Percentiles rank a stretch among this genome's conserved stretches.
phyloP scores from a whole-genome alignment of 2,113 vertebrate genomes.

The Geococcyx californianus region DNA sequence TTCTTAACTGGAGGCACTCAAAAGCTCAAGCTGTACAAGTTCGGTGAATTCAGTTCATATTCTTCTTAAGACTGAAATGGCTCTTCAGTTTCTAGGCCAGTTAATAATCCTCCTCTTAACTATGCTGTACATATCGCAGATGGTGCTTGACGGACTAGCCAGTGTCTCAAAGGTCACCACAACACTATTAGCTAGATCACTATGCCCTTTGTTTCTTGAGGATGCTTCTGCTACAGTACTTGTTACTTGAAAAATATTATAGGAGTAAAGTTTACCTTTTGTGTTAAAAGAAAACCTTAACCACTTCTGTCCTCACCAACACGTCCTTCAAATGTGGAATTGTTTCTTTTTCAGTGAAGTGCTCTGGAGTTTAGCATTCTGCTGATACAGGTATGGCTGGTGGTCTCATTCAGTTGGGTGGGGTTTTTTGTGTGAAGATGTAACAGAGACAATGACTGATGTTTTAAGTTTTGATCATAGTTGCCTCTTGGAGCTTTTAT shows the following conservation, averaged over 20 bases:
- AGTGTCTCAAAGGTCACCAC: constrained; percentile 65
- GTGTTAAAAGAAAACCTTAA: constrained; percentile 15
- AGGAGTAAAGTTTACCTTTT: constrained; percentile 28
- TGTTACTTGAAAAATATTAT: constrained; percentile 20
- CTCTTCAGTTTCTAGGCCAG: constrained; percentile 24
- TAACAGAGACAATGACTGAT: neutral
- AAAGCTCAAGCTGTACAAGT: neutral
- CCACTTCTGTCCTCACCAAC: neutral
- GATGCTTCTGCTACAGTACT: constrained; percentile 45
- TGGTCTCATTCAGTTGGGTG: neutral
- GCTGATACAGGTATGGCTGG: neutral
- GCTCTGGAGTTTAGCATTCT: constrained; percentile 5
- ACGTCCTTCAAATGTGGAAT: neutral
- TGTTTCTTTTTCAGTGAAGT: neutral
- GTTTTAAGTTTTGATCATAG: neutral
- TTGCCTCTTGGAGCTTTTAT: neutral
- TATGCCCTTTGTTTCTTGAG: constrained; percentile 58
- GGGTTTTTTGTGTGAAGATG: neutral
- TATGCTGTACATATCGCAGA: constrained; percentile 44
- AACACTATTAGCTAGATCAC: constrained; percentile 59
- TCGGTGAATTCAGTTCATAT: neutral
- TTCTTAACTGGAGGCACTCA: neutral
- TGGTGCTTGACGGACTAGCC: constrained; percentile 65
- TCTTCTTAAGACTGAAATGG: constrained; percentile 6
- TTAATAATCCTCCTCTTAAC: constrained; percentile 58